Percentiles rank a stretch among this genome's conserved stretches.
These are phyloP conservation scores for Chelonoidis abingdonii DNA, from an alignment of 2,113 vertebrate genomes.

Conservation along the genomic window DNA sequence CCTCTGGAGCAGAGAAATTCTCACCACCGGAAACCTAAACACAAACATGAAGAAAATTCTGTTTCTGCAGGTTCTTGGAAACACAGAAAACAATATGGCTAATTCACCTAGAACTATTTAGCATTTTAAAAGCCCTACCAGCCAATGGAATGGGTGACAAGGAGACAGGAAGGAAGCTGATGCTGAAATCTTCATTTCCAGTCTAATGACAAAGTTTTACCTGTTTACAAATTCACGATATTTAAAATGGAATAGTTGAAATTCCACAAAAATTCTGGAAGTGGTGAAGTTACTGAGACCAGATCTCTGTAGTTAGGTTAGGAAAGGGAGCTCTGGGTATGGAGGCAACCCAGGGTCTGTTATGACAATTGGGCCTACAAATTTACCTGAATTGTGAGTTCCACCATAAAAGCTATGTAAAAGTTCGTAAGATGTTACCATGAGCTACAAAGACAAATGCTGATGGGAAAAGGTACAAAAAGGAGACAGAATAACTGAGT, in stretches of 20 bases:
- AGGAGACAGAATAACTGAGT: neutral
- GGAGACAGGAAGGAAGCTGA: neutral
- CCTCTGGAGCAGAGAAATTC: neutral
- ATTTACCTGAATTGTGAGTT: neutral
- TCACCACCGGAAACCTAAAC: neutral
- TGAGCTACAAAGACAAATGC: neutral
- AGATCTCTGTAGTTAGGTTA: neutral
- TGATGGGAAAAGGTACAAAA: neutral
- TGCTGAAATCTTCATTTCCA: neutral
- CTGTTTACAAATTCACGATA: neutral
- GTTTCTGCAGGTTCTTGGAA: neutral
- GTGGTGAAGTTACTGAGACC: neutral
- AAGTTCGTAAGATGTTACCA: neutral
- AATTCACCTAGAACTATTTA: neutral
- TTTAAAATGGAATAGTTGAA: neutral
- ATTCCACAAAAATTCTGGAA: neutral
- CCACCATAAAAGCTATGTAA: neutral
- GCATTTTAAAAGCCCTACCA: neutral
- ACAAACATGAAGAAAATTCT: constrained; percentile 9
- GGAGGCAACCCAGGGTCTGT: neutral
- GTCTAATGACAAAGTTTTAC: neutral
- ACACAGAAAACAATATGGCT: neutral
- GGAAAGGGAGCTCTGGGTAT: neutral
- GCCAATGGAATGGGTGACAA: neutral
- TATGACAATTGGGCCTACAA: neutral